Base-by-base conservation (phyloP, 2,888 invertebrate species). In the Ennomos erosarius region DNA sequence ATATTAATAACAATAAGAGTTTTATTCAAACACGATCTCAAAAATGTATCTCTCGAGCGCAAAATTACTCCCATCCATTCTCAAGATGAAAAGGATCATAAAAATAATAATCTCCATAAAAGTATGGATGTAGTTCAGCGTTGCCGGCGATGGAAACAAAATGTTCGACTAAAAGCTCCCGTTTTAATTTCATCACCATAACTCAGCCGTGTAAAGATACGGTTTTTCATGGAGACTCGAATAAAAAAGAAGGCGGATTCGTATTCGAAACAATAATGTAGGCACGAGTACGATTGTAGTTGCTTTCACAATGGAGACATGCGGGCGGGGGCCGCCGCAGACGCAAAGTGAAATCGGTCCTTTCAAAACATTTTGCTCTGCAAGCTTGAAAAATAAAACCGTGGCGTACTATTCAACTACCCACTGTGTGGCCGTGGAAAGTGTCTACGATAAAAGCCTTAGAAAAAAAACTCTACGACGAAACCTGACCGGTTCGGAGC, bases 351-450 rank as follows among this genome's bases (percentile, higher is more conserved):
- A 88, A 90, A 90, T 88, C 90, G 88, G 87, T 88, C 88, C 91
- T 88, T 90, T 90, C 90, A 90, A 90, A 90, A 90, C 88, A 89
- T 90, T 91, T 88, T 84, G 84, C 87, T 81, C 82, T 71, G 81
- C 74, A 76, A 75, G 83, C 83, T 84, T 81, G 82, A 77, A 87
- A 88, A 88, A 87, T 86, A 89, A 88, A 87, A 84, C 84, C 78
- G 59, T 71, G 66, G 76, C 79, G 79, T 79, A 84, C 84, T 82
- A 83, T 85, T 85, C 83, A 83, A 81, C 69, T 79, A 83, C 77
- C 77, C 78, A 72, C 74, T 70, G 74, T 77, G 72, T 67, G 79
- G 78, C 76, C 74, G 77, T 67, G 76, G 74, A 78, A 78, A 81
- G 76, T 78, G 78, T 80, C 76, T 78, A 71, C 73, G 71, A 73